Percentiles rank a stretch among this genome's conserved stretches.
phyloP scores from a whole-genome alignment of 2,113 vertebrate genomes.

The Poeciliopsis turrubarensis region DNA sequence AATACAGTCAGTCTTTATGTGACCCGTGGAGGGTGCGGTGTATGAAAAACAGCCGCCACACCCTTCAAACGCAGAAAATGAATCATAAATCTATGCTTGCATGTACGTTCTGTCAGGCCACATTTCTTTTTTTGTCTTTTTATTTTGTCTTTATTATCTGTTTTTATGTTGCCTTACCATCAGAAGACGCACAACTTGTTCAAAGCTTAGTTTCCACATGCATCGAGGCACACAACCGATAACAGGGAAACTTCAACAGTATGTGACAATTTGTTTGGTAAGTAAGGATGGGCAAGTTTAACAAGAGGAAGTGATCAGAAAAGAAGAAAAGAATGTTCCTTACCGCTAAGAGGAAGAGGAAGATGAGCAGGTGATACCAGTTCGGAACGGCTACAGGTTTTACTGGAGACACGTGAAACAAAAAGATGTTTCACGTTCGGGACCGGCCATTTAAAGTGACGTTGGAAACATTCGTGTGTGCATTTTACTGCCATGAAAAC shows the following conservation, averaged over 20 bases:
- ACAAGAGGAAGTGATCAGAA: background rate
- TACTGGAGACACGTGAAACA: background rate
- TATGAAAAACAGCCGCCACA: background rate
- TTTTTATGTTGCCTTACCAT: background rate
- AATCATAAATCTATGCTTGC: background rate
- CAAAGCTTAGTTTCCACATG: background rate
- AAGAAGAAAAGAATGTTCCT: background rate
- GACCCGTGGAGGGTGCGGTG: background rate
- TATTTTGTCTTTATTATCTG: background rate
- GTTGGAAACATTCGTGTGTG: too few relatives aligned
- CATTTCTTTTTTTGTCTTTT: background rate
- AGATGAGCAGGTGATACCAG: conserved; percentile 4
- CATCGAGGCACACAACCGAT: background rate
- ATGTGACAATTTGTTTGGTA: too few relatives aligned
- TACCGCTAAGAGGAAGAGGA: background rate
- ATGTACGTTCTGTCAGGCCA: background rate
- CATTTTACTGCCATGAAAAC: background rate
- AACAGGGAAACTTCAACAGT: background rate
- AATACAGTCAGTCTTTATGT: background rate
- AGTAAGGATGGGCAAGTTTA: background rate
- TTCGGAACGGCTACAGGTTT: background rate
- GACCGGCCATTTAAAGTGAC: background rate
- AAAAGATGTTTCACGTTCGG: background rate
- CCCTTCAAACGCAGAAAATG: background rate
- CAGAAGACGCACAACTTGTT: background rate